These are phyloP conservation scores for Naja naja DNA, from an alignment of 2,113 vertebrate species.

Conservation along the genomic window DNA sequence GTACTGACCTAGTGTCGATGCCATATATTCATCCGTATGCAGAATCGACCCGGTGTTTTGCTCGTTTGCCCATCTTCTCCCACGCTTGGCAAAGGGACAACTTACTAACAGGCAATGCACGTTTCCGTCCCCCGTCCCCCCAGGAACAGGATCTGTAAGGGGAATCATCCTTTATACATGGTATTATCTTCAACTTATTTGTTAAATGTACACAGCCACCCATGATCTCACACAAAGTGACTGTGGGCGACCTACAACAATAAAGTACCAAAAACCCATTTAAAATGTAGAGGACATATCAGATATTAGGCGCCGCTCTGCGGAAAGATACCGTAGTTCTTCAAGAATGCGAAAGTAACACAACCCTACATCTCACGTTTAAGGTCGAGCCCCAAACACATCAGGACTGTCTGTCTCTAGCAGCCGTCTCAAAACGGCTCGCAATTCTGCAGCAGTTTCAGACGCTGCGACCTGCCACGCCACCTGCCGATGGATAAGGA, in stretches of 20 bases:
- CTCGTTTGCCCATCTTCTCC: not conserved
- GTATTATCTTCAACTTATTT: not conserved
- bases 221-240: not conserved
- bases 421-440: not conserved
- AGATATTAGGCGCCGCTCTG: not conserved
- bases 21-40: too few relatives aligned
- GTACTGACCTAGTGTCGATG: not conserved
- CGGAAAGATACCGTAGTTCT: not conserved
- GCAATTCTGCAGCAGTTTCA: not conserved
- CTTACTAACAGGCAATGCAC: not conserved
- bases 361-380: not conserved
- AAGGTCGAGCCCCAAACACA: not conserved
- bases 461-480: not conserved
- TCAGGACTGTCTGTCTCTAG: not conserved
- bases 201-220: not conserved
- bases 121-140: not conserved
- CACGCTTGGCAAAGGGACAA: not conserved
- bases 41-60: not conserved
- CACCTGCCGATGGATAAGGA: not conserved
- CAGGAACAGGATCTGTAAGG: not conserved
- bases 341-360: not conserved
- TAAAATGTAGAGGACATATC: not conserved
- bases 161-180: not conserved
- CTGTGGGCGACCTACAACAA: not conserved
- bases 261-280: not conserved